phyloP scores from a whole-genome alignment of 2,113 vertebrate genomes.

The Phasianus colchicus region DNA sequence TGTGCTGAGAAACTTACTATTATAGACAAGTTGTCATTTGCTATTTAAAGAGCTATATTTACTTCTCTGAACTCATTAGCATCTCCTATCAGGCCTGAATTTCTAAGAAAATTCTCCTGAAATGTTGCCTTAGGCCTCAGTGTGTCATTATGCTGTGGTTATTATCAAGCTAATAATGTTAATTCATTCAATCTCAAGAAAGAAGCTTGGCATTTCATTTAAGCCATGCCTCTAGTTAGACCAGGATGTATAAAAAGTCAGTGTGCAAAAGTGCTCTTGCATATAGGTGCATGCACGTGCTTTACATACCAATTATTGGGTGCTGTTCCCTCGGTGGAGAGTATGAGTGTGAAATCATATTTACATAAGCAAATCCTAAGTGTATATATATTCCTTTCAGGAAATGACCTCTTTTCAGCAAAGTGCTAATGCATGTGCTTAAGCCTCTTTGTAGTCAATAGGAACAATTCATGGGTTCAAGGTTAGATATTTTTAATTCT shows the following conservation, averaged over 20 bases:
- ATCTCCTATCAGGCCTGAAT: constrained; percentile 55
- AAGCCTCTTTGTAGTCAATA: constrained; percentile 26
- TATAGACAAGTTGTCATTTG: constrained; percentile 67
- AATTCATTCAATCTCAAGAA: constrained; percentile 59
- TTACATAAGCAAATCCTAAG: constrained; percentile 53
- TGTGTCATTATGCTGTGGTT: constrained; percentile 40
- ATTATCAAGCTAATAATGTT: constrained; percentile 67
- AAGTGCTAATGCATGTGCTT: constrained; percentile 52
- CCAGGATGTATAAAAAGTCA: constrained; percentile 15
- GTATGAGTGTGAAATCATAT: constrained; percentile 50
- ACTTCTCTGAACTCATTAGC: constrained; percentile 62
- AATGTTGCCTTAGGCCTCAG: constrained; percentile 54
- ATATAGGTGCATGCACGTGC: not conserved
- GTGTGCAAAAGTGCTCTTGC: not conserved
- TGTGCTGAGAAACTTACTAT: constrained; percentile 27
- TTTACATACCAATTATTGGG: constrained; percentile 15
- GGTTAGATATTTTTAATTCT: not conserved
- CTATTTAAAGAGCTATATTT: constrained; percentile 65
- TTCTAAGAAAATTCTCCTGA: constrained; percentile 59
- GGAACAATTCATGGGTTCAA: constrained; percentile 32
- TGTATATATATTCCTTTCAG: constrained; percentile 51
- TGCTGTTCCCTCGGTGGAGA: not conserved
- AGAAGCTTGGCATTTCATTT: constrained; percentile 65
- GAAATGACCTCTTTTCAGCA: constrained; percentile 65
- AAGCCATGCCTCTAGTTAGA: constrained; percentile 36